Evolutionary conservation across 2,797 vertebrate species (phyloP), one percentile per base, ranked within the genome.

Genomic region (Chromis chromis): DNA sequence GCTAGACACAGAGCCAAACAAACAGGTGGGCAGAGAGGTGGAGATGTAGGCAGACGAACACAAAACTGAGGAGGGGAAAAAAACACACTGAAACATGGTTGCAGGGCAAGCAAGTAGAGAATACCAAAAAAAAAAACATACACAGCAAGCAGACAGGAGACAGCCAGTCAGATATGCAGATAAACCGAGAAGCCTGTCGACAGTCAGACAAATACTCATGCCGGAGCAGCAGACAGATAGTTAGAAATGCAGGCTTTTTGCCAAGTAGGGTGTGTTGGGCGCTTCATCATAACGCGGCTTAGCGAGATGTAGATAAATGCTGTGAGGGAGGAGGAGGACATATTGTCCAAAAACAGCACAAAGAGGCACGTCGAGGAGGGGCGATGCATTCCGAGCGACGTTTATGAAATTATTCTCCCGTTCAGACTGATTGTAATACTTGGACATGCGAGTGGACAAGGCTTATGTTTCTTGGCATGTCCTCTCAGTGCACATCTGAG

Each of bases 141-240:
- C 65, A 42, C 28, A 2, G 64, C 21, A 22, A 70, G 59, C n/a
- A 72, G 85, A 76, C 78, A 53, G 82, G 67, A 90, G 83, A 82
- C 83, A 84, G 82, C 33, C 79, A 86, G 84, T 86, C 80, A 82
- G 86, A 84, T 84, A 89, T 88, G 85, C 79, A 88, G 81, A 92
- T 87, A 83, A 87, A 88, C 70, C 71, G 57, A 83, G 70, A 71
- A 69, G 73, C 64, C 80, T 89, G 86, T 82, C 79, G 50, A 82
- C 83, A 79, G 71, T 81, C 72, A 74, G 81, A 82, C 77, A 86
- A 78, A 77, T 76, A 61, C 73, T 83, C 57, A 56, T 75, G 69
- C 78, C 70, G 78, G 79, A 68, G 58, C 50, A 19, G 78, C 69
- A 81, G 78, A 72, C 77, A 82, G 56, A 77, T 78, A 65, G 79